Conservation (phyloP, 2,797 vertebrate species). For the Phoxinus dragarum region DNA sequence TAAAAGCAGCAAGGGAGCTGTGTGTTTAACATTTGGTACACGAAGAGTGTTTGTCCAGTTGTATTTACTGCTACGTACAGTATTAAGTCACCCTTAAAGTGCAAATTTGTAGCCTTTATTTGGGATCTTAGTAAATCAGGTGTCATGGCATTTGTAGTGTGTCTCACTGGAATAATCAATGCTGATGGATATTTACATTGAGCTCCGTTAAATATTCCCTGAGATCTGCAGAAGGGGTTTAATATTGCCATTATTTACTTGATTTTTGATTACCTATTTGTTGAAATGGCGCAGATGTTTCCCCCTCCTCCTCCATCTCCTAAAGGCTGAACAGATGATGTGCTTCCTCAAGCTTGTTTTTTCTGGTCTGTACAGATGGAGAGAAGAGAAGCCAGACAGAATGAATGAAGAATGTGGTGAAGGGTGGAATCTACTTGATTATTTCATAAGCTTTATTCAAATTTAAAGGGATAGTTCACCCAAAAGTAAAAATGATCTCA, state of each 20-base stretch:
- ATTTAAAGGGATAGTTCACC: not conserved
- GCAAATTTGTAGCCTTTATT: not conserved
- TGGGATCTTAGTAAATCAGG: not conserved
- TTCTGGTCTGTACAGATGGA: constrained; percentile 44
- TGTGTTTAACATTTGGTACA: not conserved
- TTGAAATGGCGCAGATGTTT: constrained; percentile 75
- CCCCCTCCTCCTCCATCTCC: constrained; percentile 61
- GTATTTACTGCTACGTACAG: not conserved
- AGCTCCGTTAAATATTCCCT: constrained; percentile 15
- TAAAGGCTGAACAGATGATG: constrained; percentile 56
- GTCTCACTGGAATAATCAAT: constrained; percentile 6
- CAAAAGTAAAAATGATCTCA: not conserved
- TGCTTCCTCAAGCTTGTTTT: constrained; percentile 47
- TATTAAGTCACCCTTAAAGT: not conserved
- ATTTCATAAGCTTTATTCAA: constrained; percentile 22
- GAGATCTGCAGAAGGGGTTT: constrained; percentile 16
- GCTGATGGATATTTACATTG: constrained; percentile 6
- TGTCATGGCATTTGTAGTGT: constrained; percentile 2
- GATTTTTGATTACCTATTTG: constrained; percentile 78
- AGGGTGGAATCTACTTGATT: not conserved
- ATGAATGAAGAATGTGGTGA: constrained; percentile 23
- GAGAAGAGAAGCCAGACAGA: constrained; percentile 24
- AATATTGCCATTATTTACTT: constrained; percentile 70
- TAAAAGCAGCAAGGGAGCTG: not conserved
- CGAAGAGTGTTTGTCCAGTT: not conserved